Base-by-base conservation (phyloP, 2,113 vertebrate genomes). In the Oxyura jamaicensis region DNA sequence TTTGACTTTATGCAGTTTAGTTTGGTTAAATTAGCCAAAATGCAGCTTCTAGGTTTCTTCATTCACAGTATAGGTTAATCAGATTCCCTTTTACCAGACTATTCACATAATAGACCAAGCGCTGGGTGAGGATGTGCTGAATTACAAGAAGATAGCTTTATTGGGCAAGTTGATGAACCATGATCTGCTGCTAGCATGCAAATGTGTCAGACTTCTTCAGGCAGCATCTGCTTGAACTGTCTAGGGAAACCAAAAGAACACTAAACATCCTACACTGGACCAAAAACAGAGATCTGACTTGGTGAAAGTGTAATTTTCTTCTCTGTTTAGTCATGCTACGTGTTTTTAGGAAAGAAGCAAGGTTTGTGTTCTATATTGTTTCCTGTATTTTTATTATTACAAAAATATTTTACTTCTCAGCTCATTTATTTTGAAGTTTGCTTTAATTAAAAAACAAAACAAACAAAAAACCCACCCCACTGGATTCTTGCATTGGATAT, bases 161-260 rank as follows among this genome's bases (percentile, higher is more conserved):
- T 83, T 78, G 83, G 56, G 20, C 25, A 77, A 93, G 76, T 53
- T 96, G 91, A 93, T 96, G 91, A 81, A 83, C 71, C 75, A 23
- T 91, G 84, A 33, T 90, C 79, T 86, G 29, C 81, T 94, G 65
- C 91, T 44, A 96, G 56, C 76, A 50, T 18, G 3, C 76, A 90
- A 86, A 81, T 10, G 1, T 0, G 0, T 88, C 76, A 86, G 85
- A 84, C 41, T 93, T 94, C n/a, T 81, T 78, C 56, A 78, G 42
- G 33, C 79, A 88, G 76, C 93, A 93, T 91, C 94, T 96, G 82
- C 73, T 71, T 95, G 12, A 81, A 44, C 68, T 91, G 56, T 95
- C 85, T 90, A 29, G 68, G 56, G 42, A 75, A 60, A 58, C 63
- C 83, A 67, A 88, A 91, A 71, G 48, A 88, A 42, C 16, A 75